Base-by-base conservation (phyloP, 1,140 invertebrate genomes). In the Bursaphelenchus mucronatus region DNA sequence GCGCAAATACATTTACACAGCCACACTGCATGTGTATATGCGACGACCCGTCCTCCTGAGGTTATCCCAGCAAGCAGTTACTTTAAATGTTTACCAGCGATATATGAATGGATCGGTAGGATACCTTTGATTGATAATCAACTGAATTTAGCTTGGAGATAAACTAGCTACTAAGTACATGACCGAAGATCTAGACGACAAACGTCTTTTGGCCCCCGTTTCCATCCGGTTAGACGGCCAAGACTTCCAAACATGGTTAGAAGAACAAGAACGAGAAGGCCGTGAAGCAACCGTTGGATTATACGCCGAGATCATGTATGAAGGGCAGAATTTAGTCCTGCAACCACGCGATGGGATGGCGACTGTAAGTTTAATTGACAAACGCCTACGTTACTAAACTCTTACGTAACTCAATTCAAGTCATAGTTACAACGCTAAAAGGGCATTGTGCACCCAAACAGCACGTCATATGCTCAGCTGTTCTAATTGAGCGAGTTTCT, bases 281-380 rank as follows among this genome's bases (percentile, higher is more conserved):
- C 45, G 66, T n/a, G 47, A 61, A 6, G 44, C 57, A 13, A 64
- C 67, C 30, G 46, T 73, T 46, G 73, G 58, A 6, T n/a, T 73
- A 9, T 76, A 73, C 54, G 71, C 76, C 15, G 67, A 73, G 56
- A 73, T 73, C 15, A 51, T 76, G 10, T 57, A 70, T 50, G 74
- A 75, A 13, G 67, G 57, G 13, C 73, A 75, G 46, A 73, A 73
- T 50, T 58, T 75, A 13, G 71, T 63, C 7, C 39, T 69, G 10
- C 63, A 73, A 44, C 73, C 73, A 10, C 13, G 39, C 3, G 49
- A 46, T 49, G 51, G 30, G 30, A 30, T 30, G 30, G 30, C 30
- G 30, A 30, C 30, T 30, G 30, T 30, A 30, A 30, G 30, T 30
- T 30, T 30, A 30, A 30, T 30, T 30, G 30, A 3, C 30, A 30